phyloP scores from a whole-genome alignment of 2,797 vertebrate genomes.

The Brotula barbata region DNA sequence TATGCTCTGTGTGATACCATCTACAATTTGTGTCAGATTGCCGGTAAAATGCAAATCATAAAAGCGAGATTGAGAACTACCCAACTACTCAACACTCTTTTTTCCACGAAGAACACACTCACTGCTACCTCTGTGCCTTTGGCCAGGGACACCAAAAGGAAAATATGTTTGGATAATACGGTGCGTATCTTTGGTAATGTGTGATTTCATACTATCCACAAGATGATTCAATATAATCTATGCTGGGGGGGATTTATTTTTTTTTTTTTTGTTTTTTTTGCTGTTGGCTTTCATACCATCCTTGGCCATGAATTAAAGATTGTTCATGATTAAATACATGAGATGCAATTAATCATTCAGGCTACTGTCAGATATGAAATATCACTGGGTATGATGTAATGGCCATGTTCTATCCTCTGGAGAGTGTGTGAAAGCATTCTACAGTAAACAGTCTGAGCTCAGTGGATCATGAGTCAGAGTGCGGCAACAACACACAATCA shows the following conservation, averaged over 20 bases:
- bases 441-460: slow-evolving; percentile 13
- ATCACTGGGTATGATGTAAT: slow-evolving; percentile 36
- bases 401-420: slow-evolving; percentile 18
- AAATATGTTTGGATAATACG: no score
- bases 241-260: background rate
- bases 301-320: slow-evolving; percentile 67
- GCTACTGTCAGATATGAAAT: slow-evolving; percentile 54
- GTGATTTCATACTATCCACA: background rate
- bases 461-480: slow-evolving; percentile 10
- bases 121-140: slow-evolving; percentile 27
- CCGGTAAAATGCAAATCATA: slow-evolving; percentile 31
- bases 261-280: slow-evolving; percentile 6
- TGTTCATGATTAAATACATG: slow-evolving; percentile 59
- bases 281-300: slow-evolving; percentile 23
- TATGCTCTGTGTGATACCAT: slow-evolving; percentile 41
- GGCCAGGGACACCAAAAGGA: slow-evolving; percentile 1
- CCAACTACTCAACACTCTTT: no score
- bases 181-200: background rate
- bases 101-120: slow-evolving; percentile 10
- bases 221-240: background rate
- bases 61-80: slow-evolving; percentile 23
- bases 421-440: slow-evolving; percentile 24
- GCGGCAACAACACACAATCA: slow-evolving; percentile 20
- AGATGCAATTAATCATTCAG: slow-evolving; percentile 65
- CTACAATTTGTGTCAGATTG: slow-evolving; percentile 25